Percentiles rank a stretch among this genome's conserved stretches.
Conservation (phyloP, 1,140 invertebrate genomes). For the Lepidurus packardi region DNA sequence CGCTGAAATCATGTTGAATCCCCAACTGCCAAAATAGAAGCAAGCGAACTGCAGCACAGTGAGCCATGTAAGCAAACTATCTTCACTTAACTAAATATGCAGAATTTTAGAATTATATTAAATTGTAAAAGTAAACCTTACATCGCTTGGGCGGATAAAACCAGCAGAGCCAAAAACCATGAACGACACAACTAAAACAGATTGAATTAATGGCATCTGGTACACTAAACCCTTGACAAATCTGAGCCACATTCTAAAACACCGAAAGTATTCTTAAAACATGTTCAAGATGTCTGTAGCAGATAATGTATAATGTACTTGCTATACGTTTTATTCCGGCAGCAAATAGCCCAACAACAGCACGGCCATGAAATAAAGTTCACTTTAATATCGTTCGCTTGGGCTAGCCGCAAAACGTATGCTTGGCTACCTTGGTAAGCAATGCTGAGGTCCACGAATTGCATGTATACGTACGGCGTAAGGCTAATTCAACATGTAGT, state of each 20-base stretch:
- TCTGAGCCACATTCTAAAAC: background rate
- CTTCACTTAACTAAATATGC: background rate
- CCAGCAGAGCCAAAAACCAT: background rate
- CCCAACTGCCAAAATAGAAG: constrained; percentile 23
- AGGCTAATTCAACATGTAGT: background rate
- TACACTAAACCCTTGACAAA: constrained; percentile 22
- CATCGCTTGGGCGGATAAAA: background rate
- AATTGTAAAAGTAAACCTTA: background rate
- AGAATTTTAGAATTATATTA: too few species aligned
- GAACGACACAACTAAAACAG: background rate
- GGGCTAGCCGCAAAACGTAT: background rate
- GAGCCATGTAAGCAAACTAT: background rate
- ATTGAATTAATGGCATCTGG: constrained; percentile 22
- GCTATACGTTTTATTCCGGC: background rate
- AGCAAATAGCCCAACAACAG: constrained; percentile 17
- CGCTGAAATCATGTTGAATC: constrained; percentile 15
- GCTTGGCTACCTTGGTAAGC: constrained; percentile 4
- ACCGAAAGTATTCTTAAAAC: background rate
- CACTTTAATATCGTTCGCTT: background rate
- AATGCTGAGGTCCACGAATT: constrained; percentile 5
- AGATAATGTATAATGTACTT: background rate
- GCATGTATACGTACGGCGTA: background rate
- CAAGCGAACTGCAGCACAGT: background rate
- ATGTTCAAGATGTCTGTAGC: background rate
- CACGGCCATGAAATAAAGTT: background rate